Evolutionary conservation across 2,797 vertebrate genomes (phyloP).

Genomic region (Silurus aristotelis): DNA sequence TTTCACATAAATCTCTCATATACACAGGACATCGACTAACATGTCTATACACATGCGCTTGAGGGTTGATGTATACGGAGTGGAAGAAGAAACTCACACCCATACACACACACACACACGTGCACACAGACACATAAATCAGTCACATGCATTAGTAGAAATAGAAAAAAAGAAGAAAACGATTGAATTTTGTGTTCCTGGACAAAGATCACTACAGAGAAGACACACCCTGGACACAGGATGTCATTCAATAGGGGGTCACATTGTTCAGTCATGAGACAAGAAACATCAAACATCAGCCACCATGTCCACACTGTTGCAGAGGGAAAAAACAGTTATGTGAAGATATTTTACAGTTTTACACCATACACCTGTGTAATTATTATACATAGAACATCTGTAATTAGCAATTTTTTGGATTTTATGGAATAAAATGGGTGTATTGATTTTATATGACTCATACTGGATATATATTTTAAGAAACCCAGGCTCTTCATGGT

Average conservation of each 20-base stretch:
- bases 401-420: neutral
- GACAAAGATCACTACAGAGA: neutral
- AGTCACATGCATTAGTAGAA: neutral
- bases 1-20: neutral
- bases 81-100: neutral
- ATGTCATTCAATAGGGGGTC: slow-evolving; percentile 18
- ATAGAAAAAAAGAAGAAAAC: no score
- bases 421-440: neutral
- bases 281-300: neutral
- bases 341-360: neutral
- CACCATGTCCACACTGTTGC: neutral
- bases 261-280: slow-evolving; percentile 34
- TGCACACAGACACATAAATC: neutral
- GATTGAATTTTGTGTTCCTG: neutral
- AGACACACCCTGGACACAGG: slow-evolving; percentile 42
- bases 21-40: neutral
- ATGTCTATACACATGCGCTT: neutral
- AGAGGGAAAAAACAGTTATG: neutral
- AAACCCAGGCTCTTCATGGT: neutral
- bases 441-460: neutral
- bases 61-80: neutral
- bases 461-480: neutral
- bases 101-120: neutral
- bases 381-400: neutral
- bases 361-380: neutral